Evolutionary conservation across 2,888 invertebrate species (phyloP), one percentile per base, ranked within the genome.

Genomic region (Alviniconcha strummeri): DNA sequence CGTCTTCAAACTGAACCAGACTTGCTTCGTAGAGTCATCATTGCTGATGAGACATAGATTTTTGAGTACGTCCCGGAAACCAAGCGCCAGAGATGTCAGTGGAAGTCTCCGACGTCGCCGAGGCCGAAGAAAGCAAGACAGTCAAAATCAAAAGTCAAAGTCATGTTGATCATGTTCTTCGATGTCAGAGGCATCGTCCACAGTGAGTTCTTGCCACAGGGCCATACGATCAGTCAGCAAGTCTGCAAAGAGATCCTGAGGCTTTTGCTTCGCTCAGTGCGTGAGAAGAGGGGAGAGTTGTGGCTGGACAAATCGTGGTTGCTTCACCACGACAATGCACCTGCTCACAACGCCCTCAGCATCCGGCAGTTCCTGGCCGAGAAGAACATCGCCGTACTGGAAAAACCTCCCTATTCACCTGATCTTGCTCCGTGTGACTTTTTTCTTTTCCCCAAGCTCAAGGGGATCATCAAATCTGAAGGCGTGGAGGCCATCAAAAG

Each of bases 181-280:
- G 4, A 4, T 72, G 72, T 72, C 15, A 72, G 72, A 9, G 72
- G 36, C 72, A 72, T 72, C 72, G 72, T 72, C 72, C 72, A 72
- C 72, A 72, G n/a, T n/a, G 72, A 72, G 72, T 17, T 72, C 72
- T 72, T 72, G 72, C 72, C 72, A 72, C n/a, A 72, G 72, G 72
- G n/a, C 72, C 72, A 72, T 3, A 72, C 13, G 56, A 55, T 54
- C 76, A 76, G 54, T n/a, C 76, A 76, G 76, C 76, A 76, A 17
- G 76, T 79, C 79, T 79, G 60, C 79, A 79, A 79, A 79, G 64
- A 79, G 64, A 60, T 79, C 64, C 57, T 60, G 60, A 9, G 64
- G 60, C 79, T 15, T 79, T 60, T 79, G 79, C 79, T 79, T 79
- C 79, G 64, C 15, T 79, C 79, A 19, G 79, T 64, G 79, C 79